phyloP scores from a whole-genome alignment of 2,888 invertebrate genomes.

The Minunthozetes semirufus region DNA sequence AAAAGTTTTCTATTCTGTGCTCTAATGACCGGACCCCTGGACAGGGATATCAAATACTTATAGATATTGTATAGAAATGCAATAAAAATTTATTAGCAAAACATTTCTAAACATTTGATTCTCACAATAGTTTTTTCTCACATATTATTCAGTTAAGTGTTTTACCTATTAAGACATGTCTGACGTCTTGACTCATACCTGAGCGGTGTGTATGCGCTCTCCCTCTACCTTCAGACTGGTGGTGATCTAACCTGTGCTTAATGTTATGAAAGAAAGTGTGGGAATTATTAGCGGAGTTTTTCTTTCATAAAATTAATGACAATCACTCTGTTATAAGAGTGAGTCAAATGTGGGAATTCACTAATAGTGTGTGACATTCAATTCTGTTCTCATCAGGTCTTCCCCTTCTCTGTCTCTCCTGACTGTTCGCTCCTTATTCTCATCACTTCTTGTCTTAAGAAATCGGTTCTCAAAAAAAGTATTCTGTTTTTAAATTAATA shows the following conservation, averaged over 20 bases:
- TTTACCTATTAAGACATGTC: not conserved
- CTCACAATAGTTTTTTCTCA: not conserved
- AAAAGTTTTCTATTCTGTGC: not conserved
- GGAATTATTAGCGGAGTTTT: conserved; percentile 20
- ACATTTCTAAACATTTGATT: not conserved
- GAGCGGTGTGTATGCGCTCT: not conserved
- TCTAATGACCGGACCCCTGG: not conserved
- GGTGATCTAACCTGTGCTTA: not conserved
- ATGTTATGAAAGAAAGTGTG: conserved; percentile 22
- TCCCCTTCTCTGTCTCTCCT: not conserved
- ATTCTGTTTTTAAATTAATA: too few species aligned
- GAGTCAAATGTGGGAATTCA: not conserved
- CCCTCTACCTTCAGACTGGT: not conserved
- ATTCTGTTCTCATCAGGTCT: not conserved
- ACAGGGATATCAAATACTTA: not conserved
- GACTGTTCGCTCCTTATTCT: not conserved
- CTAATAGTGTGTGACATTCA: conserved; percentile 29
- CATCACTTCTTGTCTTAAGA: not conserved
- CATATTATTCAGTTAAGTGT: not conserved
- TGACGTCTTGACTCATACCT: not conserved
- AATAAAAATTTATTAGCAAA: not conserved
- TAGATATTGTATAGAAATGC: not conserved
- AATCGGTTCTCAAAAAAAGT: too few species aligned
- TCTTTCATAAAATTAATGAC: not conserved
- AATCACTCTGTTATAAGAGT: not conserved